Base-by-base conservation (phyloP, 2,797 vertebrate genomes). In the Sandelia bainsii region DNA sequence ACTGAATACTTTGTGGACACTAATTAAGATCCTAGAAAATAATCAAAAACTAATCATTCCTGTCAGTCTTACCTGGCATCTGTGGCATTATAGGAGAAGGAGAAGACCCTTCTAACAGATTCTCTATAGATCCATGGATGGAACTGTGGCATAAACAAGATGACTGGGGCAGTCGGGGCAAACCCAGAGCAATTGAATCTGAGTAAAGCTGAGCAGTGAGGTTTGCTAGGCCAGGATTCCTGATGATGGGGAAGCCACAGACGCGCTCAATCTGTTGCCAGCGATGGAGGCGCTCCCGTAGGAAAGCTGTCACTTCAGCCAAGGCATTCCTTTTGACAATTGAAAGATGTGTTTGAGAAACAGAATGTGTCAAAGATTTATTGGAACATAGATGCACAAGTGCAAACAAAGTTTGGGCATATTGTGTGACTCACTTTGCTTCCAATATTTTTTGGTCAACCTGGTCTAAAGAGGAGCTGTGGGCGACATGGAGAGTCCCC, bases 401-500 rank as follows among this genome's bases (percentile, higher is more conserved):
- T 8, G 22, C 20, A 57, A 60, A 51, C 1, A n/a, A 62, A 64
- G 17, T 2, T 19, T 56, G 23, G 17, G 22, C 7, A 22, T 0
- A 29, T 34, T 62, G 14, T 69, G n/a, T 37, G n/a, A 80, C 96
- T 96, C 93, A 99, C 98, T 99, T 99, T 83, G 98, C 98, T 92
- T 97, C 96, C 86, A 99, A 93, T 81, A 99, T 99, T 93, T 99
- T 99, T 81, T 97, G 97, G 89, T 99, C 98, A 80, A 99, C 98
- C 89, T 99, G 96, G 86, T 99, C 98, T 40, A 99, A 84, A 54
- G 97, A 99, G 23, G 97, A 99, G 86, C 98, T 97, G 76, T 99
- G 98, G 71, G 97, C 98, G 10, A 99, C 95, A 39, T 99, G 98
- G 53, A 99, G 92, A 1, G 98, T 99, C 58, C 98, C 98, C 76